These are phyloP conservation scores for Crenuchus spilurus DNA, from an alignment of 2,797 vertebrate genomes.

Conservation along the genomic window DNA sequence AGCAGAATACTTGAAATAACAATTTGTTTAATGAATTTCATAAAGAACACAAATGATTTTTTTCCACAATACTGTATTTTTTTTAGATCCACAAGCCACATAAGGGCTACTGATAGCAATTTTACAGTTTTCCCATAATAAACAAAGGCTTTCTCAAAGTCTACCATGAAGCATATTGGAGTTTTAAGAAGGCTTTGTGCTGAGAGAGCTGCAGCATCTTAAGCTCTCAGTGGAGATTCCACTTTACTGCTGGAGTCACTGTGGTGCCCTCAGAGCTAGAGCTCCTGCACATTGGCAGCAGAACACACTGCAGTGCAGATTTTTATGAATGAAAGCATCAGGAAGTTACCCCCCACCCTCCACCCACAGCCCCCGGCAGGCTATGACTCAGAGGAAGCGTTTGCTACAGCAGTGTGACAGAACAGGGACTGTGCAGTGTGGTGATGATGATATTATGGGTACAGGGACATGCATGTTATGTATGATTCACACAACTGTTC, in stretches of 20 bases:
- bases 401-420: slow-evolving; percentile 39
- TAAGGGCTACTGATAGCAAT: too few species aligned
- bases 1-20: too few species aligned
- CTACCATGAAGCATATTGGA: too few species aligned
- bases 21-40: too few species aligned
- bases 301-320: slow-evolving; percentile 41
- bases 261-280: neutral
- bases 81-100: too few species aligned
- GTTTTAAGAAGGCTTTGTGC: too few species aligned
- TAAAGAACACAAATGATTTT: too few species aligned
- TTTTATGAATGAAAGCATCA: slow-evolving; percentile 67
- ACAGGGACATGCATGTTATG: neutral
- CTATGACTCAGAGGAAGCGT: slow-evolving; percentile 50
- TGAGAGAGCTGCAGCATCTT: neutral
- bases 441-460: neutral
- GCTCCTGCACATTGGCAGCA: slow-evolving; percentile 1
- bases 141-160: too few species aligned
- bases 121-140: too few species aligned
- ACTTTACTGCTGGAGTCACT: neutral
- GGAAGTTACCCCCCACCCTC: slow-evolving; percentile 40
- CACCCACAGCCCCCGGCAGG: slow-evolving; percentile 14
- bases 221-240: neutral
- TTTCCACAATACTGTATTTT: too few species aligned
- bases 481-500: neutral
- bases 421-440: slow-evolving; percentile 38